Evolutionary conservation across 2,888 invertebrate species (phyloP).

Genomic region (Macrosoma leucophasiata): DNA sequence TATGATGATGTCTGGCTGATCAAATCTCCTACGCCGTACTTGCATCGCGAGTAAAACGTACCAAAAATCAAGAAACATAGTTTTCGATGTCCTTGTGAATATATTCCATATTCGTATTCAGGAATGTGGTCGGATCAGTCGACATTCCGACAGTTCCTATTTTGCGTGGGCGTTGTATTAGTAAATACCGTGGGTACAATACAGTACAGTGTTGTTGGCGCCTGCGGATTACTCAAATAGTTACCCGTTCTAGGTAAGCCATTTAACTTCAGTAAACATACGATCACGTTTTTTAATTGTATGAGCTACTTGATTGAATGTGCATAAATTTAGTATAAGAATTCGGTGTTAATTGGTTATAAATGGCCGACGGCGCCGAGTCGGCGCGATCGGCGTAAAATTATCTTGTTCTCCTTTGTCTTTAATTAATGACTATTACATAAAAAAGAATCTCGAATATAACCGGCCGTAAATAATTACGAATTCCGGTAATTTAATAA

Average conservation of each 20-base stretch:
- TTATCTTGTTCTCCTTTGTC: no score
- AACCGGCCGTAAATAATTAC: no score
- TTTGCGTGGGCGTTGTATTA: conserved; percentile 56
- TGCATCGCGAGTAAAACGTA: conserved; percentile 15
- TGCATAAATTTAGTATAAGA: conserved; percentile 6
- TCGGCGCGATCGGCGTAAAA: no score
- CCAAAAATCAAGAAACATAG: conserved; percentile 18
- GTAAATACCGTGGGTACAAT: conserved; percentile 54
- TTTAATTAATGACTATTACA: no score
- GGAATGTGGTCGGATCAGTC: conserved; percentile 66
- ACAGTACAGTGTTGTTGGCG: conserved; percentile 49
- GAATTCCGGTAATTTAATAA: no score
- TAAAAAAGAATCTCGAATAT: no score
- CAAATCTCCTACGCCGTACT: conserved; percentile 10
- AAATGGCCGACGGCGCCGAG: conserved; percentile 7
- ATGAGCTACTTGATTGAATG: no score
- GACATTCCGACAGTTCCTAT: conserved; percentile 51
- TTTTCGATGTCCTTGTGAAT: conserved; percentile 54
- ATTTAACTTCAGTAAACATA: neutral
- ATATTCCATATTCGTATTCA: conserved; percentile 57
- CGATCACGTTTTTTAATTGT: no score
- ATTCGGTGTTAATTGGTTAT: conserved; percentile 4
- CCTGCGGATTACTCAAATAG: conserved; percentile 44
- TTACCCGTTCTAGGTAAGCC: conserved; percentile 28
- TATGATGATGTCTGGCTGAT: conserved; percentile 16